A percentile compares a stretch with the other conserved stretches of the same genome.
Evolutionary conservation across 2,113 vertebrate genomes (phyloP).

Genomic region (Bubo scandiacus): DNA sequence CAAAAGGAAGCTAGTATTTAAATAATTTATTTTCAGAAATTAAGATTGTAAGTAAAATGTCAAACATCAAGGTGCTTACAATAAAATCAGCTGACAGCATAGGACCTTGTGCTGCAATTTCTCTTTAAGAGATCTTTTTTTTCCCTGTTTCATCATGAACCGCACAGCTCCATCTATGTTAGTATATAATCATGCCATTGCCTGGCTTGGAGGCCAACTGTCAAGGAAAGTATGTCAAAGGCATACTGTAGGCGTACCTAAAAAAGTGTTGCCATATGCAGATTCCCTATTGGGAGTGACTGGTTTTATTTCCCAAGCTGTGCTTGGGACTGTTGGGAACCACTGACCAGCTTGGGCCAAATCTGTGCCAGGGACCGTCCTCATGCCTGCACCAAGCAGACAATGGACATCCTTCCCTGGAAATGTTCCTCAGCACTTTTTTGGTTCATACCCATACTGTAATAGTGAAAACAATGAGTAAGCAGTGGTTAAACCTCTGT

Average conservation of each 20-base stretch:
- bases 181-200: background rate
- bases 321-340: background rate
- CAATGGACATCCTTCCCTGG: background rate
- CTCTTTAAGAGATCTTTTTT: background rate
- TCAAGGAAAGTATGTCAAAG: background rate
- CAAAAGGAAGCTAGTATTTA: background rate
- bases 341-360: rapidly evolving
- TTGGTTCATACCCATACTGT: background rate
- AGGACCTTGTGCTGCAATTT: background rate
- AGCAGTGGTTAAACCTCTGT: background rate
- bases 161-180: background rate
- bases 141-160: background rate
- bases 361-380: background rate
- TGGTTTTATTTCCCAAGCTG: background rate
- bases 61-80: background rate
- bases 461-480: background rate
- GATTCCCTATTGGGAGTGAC: background rate
- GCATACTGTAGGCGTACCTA: rapidly evolving
- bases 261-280: background rate
- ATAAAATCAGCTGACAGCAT: background rate
- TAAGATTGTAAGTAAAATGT: background rate
- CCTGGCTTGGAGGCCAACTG: background rate
- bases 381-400: background rate
- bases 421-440: background rate
- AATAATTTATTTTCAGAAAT: background rate